Evolutionary conservation across 2,888 invertebrate species (phyloP).

Genomic region (Galerucella pusilla): DNA sequence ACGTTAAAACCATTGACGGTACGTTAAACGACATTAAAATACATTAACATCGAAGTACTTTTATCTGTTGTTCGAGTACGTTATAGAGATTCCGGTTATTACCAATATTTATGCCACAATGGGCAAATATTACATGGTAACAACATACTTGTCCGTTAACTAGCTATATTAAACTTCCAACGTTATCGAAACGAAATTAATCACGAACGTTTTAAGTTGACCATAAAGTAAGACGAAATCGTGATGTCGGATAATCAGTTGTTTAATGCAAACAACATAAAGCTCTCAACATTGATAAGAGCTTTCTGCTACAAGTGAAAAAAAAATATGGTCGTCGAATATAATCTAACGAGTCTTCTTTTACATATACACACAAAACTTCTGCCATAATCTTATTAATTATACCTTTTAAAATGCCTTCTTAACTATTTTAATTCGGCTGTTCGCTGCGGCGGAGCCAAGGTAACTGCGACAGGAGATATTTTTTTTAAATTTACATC

Average conservation of each 20-base stretch:
- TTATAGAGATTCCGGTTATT: constrained; percentile 22
- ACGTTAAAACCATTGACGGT: constrained; percentile 9
- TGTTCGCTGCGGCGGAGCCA: not conserved
- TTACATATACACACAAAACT: constrained; percentile 34
- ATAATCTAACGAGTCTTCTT: constrained; percentile 41
- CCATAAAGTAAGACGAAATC: constrained; percentile 59
- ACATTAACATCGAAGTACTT: constrained; percentile 11
- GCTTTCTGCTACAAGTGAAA: constrained; percentile 36
- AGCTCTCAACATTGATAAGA: constrained; percentile 61
- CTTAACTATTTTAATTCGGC: not conserved
- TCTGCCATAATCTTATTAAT: constrained; percentile 46
- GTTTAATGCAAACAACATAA: constrained; percentile 64
- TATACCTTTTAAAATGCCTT: constrained; percentile 46
- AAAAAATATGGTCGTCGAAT: constrained; percentile 35
- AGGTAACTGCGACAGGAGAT: not conserved
- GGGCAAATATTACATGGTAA: constrained; percentile 55
- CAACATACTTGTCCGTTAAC: constrained; percentile 62
- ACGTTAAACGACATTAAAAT: constrained; percentile 13
- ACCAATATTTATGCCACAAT: constrained; percentile 31
- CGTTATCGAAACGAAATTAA: constrained; percentile 61
- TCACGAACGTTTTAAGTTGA: constrained; percentile 58
- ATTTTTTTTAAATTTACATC: not conserved
- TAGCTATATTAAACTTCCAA: constrained; percentile 61
- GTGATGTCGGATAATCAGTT: constrained; percentile 60
- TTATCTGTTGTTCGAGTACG: constrained; percentile 9